A percentile compares a stretch with the other conserved stretches of the same genome.
Evolutionary conservation across 2,888 invertebrate species (phyloP).

Genomic region (Erannis defoliaria): DNA sequence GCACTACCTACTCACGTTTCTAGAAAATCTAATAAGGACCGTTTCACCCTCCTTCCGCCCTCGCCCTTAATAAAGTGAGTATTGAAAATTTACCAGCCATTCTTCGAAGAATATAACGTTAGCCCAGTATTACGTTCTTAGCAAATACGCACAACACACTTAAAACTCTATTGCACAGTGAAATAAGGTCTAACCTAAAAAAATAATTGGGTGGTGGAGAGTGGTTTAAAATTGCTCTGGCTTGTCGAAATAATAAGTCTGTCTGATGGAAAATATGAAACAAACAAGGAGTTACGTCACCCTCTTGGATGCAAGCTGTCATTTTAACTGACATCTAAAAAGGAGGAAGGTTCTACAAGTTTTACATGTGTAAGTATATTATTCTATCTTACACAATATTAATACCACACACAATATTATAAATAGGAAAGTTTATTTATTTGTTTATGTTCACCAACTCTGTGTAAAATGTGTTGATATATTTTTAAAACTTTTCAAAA

Average conservation of each 20-base stretch:
- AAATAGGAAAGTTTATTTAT: too few species aligned
- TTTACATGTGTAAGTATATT: too few species aligned
- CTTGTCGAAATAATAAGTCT: slow-evolving; percentile 69
- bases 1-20: slow-evolving; percentile 74
- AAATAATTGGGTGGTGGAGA: slow-evolving; percentile 23
- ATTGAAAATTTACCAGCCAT: slow-evolving; percentile 87
- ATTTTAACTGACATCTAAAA: slow-evolving; percentile 12
- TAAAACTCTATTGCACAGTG: slow-evolving; percentile 43
- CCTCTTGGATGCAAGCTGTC: slow-evolving; percentile 37
- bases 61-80: slow-evolving; percentile 85
- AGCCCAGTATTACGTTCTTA: slow-evolving; percentile 69
- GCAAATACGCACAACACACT: slow-evolving; percentile 54
- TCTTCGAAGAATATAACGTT: slow-evolving; percentile 84
- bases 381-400: too few species aligned
- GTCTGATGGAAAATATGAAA: slow-evolving; percentile 69
- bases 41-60: slow-evolving; percentile 78
- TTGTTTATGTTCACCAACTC: too few species aligned
- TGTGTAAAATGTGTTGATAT: too few species aligned
- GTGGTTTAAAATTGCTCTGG: slow-evolving; percentile 62
- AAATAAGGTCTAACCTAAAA: slow-evolving; percentile 4
- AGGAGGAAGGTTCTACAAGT: too few species aligned
- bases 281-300: slow-evolving; percentile 55
- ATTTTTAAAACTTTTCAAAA: too few species aligned
- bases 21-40: slow-evolving; percentile 85
- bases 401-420: too few species aligned